A percentile compares a stretch with the other conserved stretches of the same genome.
Evolutionary conservation across 2,113 vertebrate genomes (phyloP).

Genomic region (Jaculus jaculus): DNA sequence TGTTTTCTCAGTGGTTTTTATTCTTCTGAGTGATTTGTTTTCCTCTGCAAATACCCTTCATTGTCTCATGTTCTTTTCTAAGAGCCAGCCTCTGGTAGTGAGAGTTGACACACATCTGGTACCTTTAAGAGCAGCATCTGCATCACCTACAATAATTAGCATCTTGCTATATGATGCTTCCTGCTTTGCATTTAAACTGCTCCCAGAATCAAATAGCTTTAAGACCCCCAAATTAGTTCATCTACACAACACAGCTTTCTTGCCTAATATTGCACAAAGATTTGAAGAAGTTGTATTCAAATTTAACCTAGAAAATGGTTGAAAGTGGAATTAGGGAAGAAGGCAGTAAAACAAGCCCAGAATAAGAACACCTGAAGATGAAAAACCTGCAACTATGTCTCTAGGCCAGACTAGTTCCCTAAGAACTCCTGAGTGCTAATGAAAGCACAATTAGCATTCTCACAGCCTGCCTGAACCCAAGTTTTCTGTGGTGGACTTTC

Average conservation of each 20-base stretch:
- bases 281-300: constrained; percentile 60
- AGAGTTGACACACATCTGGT: constrained; percentile 68
- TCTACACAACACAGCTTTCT: constrained; percentile 42
- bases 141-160: constrained; percentile 66
- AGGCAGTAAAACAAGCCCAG: constrained; percentile 46
- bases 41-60: constrained; percentile 28
- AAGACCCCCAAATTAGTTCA: constrained; percentile 63
- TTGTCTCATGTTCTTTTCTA: constrained; percentile 27
- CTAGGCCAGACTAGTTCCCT: constrained; percentile 9
- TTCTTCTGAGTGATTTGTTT: constrained; percentile 57
- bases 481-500: not conserved
- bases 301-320: constrained; percentile 65
- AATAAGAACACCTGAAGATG: constrained; percentile 68
- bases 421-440: constrained; percentile 19
- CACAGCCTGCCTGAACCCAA: not conserved
- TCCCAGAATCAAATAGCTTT: constrained; percentile 69
- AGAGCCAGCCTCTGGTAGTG: constrained; percentile 45
- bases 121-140: constrained; percentile 66
- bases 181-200: constrained; percentile 77
- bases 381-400: not conserved
- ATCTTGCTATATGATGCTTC: constrained; percentile 62
- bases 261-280: constrained; percentile 54
- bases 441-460: constrained; percentile 32
- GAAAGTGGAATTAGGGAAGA: constrained; percentile 61
- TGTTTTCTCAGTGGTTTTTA: constrained; percentile 53